Conservation (phyloP, 2,888 invertebrate species). For the Tanaodytes sp. region DNA sequence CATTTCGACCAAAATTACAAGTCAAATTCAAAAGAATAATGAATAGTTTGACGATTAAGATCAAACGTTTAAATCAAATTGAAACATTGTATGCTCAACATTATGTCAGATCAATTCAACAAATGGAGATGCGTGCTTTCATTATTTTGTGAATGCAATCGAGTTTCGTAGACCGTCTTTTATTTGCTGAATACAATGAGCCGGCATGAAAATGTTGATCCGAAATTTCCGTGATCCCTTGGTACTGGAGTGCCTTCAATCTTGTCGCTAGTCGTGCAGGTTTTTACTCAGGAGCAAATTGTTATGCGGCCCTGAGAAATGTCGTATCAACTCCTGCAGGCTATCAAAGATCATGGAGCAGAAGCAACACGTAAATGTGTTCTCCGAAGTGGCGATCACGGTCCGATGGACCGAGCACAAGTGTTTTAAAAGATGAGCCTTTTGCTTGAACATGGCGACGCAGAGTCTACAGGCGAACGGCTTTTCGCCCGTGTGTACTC, state of each 20-base stretch:
- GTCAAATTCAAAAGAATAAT: too few relatives aligned
- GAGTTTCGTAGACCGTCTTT: too few relatives aligned
- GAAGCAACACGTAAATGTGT: slow-evolving; percentile 89
- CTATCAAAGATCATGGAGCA: slow-evolving; percentile 90
- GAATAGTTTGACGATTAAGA: too few relatives aligned
- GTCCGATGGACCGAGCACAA: slow-evolving; percentile 91
- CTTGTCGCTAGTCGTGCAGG: slow-evolving; percentile 78
- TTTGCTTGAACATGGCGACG: slow-evolving; percentile 93
- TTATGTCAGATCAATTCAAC: too few relatives aligned
- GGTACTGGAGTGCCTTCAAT: slow-evolving; percentile 63
- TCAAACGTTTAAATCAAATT: too few relatives aligned
- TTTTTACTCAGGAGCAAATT: slow-evolving; percentile 90
- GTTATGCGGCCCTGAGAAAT: slow-evolving; percentile 90
- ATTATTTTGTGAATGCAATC: too few relatives aligned
- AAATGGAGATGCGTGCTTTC: too few relatives aligned
- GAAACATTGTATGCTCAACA: too few relatives aligned
- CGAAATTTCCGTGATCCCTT: too few relatives aligned
- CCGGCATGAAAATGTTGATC: too few relatives aligned
- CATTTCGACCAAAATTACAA: too few relatives aligned
- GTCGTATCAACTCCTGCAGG: slow-evolving; percentile 88
- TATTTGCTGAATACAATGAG: too few relatives aligned
- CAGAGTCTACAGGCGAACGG: slow-evolving; percentile 91
- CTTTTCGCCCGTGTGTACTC: slow-evolving; percentile 91
- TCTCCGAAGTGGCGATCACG: slow-evolving; percentile 88
- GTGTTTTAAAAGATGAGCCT: slow-evolving; percentile 89